A percentile compares a stretch with the other conserved stretches of the same genome.
Evolutionary conservation across 2,797 vertebrate species (phyloP).

Genomic region (Gastrophryne carolinensis): DNA sequence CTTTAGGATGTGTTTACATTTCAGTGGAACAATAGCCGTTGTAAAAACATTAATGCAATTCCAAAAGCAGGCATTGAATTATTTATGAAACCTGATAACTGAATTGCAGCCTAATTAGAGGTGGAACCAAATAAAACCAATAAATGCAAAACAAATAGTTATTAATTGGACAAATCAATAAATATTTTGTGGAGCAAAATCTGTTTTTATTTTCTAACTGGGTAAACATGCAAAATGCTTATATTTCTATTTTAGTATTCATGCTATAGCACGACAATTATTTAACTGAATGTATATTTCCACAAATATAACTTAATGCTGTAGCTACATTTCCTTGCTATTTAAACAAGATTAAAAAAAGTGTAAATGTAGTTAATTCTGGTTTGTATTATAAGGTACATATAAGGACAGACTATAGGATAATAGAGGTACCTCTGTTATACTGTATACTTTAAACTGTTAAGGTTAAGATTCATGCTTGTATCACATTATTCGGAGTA

Average conservation of each 20-base stretch:
- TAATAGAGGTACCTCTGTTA: too few relatives aligned
- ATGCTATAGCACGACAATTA: too few relatives aligned
- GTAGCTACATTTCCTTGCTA: too few relatives aligned
- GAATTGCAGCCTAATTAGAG: background rate
- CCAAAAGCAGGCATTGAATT: constrained; percentile 6
- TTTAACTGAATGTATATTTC: too few relatives aligned
- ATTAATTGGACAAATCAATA: constrained; percentile 1
- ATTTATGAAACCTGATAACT: constrained; percentile 11
- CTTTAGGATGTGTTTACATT: background rate
- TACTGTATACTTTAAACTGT: background rate
- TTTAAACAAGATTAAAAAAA: too few relatives aligned
- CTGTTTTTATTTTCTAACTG: background rate
- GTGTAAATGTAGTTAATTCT: too few relatives aligned
- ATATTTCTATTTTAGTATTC: too few relatives aligned
- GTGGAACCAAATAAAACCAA: background rate
- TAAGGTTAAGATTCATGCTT: too few relatives aligned
- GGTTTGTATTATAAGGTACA: too few relatives aligned
- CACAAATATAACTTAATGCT: too few relatives aligned
- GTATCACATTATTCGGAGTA: background rate
- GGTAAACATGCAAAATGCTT: background rate
- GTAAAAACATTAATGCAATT: background rate
- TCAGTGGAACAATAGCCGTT: background rate
- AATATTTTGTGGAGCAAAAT: background rate
- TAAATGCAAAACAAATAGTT: constrained; percentile 9
- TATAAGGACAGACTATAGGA: too few relatives aligned